Base-by-base conservation (phyloP, 2,113 vertebrate genomes). In the Otocyon megalotis region DNA sequence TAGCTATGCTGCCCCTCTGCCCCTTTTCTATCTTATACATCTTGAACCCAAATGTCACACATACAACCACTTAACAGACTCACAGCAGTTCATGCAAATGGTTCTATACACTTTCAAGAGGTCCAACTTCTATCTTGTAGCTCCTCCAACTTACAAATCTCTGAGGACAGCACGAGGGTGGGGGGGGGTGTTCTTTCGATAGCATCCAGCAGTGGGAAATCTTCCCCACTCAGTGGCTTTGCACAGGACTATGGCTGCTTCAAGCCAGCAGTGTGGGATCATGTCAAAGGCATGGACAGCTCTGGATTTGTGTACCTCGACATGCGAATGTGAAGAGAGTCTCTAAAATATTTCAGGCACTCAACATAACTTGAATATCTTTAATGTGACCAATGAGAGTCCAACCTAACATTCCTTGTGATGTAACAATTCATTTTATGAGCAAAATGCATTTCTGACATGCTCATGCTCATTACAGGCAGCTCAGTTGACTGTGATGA, bases 181-280 rank as follows among this genome's bases (percentile, higher is more conserved):
- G 43, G 43, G 6, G 43, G 37, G 2, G 10, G 28, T 26, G 8
- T 24, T n/a, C 10, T 26, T 77, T 37, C 35, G 4, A 35, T 3
- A n/a, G 8, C 37, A 28, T 22, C 54, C 11, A 8, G 63, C 22
- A 9, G 60, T 43, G 32, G n/a, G 54, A 50, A 32, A 53, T 10
- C 6, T 19, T 60, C 53, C 22, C 2, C 13, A 24, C 13, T 69
- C 62, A 6, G 13, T 8, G 13, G 37, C 5, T 6, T 17, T 37
- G 32, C 10, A 53, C 4, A 26, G 0, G 14, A 28, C 3, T 2
- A 22, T 1, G 1, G 63, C 3, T 4, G 20, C 7, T 76, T n/a
- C 5, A 26, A 32, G 16, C 5, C 7, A 4, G 5, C 13, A 1
- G 17, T 0, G 0, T 0, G 4, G 15, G 2, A 26, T 5, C 43